phyloP scores from a whole-genome alignment of 2,797 vertebrate species.

The Gymnoscopelus microlampas region DNA sequence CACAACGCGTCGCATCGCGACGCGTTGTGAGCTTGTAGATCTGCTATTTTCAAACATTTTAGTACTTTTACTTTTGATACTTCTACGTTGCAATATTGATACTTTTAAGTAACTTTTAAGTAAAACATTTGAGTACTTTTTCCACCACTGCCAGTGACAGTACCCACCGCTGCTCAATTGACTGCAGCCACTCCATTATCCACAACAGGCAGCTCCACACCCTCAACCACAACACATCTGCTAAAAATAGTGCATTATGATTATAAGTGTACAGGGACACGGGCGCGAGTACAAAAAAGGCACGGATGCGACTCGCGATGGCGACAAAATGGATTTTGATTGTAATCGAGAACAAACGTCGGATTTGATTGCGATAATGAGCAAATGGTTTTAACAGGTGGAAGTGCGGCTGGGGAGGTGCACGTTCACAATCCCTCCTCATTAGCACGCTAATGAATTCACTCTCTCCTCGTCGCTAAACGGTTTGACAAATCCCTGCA shows the following conservation, averaged over 20 bases:
- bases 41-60: no score
- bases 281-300: constrained; percentile 10
- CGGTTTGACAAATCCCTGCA: constrained; percentile 65
- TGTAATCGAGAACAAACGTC: constrained; percentile 15
- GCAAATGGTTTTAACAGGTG: constrained; percentile 65
- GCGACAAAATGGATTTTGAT: constrained; percentile 55
- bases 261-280: neutral
- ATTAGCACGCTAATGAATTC: constrained; percentile 75
- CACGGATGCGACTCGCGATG: constrained; percentile 56
- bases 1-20: no score
- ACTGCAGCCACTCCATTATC: neutral
- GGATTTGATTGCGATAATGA: constrained; percentile 46
- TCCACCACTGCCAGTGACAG: neutral
- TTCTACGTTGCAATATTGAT: no score
- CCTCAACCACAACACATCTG: neutral
- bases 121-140: no score
- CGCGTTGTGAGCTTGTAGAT: no score
- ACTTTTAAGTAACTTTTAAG: no score
- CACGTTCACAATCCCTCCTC: constrained; percentile 53
- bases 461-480: constrained; percentile 68
- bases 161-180: neutral
- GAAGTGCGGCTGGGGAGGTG: constrained; percentile 52
- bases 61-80: no score
- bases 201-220: neutral
- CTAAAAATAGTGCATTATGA: constrained; percentile 20